Evolutionary conservation across 2,113 vertebrate species (phyloP).

Genomic region (Cyprinodon variegatus): DNA sequence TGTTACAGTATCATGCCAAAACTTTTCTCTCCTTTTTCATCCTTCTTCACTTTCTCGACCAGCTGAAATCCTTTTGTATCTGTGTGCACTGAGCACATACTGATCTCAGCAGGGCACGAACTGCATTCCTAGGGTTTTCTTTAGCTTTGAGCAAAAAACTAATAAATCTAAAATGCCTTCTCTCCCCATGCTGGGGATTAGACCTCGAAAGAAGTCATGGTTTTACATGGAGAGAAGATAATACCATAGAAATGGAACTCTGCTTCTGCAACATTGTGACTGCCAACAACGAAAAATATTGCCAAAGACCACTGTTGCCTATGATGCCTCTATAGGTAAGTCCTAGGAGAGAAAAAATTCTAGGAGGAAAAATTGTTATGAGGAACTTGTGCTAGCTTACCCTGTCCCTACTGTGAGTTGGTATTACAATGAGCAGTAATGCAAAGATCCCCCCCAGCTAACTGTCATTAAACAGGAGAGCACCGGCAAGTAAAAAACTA

Average conservation of each 20-base stretch:
- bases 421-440: conserved; percentile 38
- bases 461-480: not conserved
- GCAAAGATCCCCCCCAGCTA: conserved; percentile 1
- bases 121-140: conserved; percentile 66
- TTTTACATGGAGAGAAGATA: conserved; percentile 69
- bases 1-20: conserved; percentile 38
- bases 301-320: conserved; percentile 43
- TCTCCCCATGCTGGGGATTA: conserved; percentile 67
- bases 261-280: conserved; percentile 50
- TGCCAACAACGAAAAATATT: conserved; percentile 40
- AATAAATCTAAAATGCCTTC: conserved; percentile 70
- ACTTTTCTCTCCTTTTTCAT: conserved; percentile 18
- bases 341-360: conserved; percentile 18
- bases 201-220: conserved; percentile 55
- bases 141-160: conserved; percentile 60
- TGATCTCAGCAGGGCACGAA: conserved; percentile 66
- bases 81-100: conserved; percentile 60
- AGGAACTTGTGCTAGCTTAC: conserved; percentile 31
- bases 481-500: conserved; percentile 3
- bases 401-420: conserved; percentile 32
- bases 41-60: conserved; percentile 43
- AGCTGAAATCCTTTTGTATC: conserved; percentile 65
- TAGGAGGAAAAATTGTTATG: conserved; percentile 24
- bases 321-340: conserved; percentile 57
- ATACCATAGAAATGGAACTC: conserved; percentile 65